phyloP scores from a whole-genome alignment of 2,113 vertebrate genomes.

The Apteryx owenii region DNA sequence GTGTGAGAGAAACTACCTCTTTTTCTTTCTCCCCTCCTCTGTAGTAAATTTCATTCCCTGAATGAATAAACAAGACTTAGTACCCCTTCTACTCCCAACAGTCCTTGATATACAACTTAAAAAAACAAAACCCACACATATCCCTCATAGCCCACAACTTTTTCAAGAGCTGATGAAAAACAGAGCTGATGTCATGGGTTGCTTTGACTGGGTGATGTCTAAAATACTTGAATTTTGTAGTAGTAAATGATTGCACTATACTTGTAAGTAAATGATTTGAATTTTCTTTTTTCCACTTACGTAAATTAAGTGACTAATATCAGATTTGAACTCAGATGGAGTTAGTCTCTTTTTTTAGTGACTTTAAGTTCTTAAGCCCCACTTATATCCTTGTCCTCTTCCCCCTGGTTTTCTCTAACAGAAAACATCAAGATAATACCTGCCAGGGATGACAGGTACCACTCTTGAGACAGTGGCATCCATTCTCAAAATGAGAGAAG shows the following conservation, averaged over 20 bases:
- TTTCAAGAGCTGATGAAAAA: conserved; percentile 23
- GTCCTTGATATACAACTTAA: neutral
- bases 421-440: neutral
- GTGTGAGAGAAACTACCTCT: neutral
- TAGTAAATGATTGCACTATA: neutral
- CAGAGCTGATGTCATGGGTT: conserved; percentile 27
- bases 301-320: neutral
- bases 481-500: neutral
- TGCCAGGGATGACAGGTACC: neutral
- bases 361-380: neutral
- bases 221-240: neutral
- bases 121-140: neutral
- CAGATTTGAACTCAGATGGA: neutral
- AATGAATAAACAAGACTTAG: neutral
- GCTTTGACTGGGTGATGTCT: neutral
- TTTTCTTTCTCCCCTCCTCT: neutral
- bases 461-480: neutral
- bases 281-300: neutral
- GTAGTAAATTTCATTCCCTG: neutral
- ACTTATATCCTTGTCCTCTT: neutral
- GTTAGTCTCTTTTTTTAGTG: neutral
- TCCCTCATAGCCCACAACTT: neutral
- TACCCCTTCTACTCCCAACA: neutral
- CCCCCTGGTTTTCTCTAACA: neutral
- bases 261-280: neutral